phyloP scores from a whole-genome alignment of 2,888 invertebrate genomes.

The Elegia similella region DNA sequence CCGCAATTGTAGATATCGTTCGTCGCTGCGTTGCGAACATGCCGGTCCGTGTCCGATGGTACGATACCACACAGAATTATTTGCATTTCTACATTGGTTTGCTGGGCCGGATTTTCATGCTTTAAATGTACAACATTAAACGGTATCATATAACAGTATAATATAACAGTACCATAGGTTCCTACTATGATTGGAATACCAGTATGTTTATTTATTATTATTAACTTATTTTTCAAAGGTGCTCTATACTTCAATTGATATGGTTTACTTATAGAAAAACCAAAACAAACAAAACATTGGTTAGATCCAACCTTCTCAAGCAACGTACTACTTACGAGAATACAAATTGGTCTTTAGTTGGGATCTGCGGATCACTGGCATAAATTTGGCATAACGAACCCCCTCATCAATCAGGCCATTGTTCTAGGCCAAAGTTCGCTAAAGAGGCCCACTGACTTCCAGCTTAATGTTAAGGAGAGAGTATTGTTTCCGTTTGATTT shows the following conservation, averaged over 20 bases:
- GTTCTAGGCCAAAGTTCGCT: conserved; percentile 5
- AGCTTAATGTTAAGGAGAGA: background rate
- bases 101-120: background rate
- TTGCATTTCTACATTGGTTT: background rate
- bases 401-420: conserved; percentile 11
- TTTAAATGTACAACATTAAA: background rate
- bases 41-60: background rate
- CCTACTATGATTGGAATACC: too few species aligned
- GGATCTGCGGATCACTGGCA: conserved; percentile 1
- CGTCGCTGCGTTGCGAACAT: background rate
- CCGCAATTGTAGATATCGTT: background rate
- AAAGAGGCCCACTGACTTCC: background rate
- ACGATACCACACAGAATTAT: background rate
- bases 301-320: background rate
- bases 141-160: too few species aligned
- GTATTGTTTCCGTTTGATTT: background rate
- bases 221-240: too few species aligned
- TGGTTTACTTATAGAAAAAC: too few species aligned
- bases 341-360: conserved; percentile 9
- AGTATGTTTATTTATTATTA: too few species aligned
- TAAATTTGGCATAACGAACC: conserved; percentile 12
- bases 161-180: too few species aligned
- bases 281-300: background rate
- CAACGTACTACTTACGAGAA: background rate
- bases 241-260: too few species aligned